Conservation (phyloP, 2,888 invertebrate genomes). For the Eupithecia subfuscata region DNA sequence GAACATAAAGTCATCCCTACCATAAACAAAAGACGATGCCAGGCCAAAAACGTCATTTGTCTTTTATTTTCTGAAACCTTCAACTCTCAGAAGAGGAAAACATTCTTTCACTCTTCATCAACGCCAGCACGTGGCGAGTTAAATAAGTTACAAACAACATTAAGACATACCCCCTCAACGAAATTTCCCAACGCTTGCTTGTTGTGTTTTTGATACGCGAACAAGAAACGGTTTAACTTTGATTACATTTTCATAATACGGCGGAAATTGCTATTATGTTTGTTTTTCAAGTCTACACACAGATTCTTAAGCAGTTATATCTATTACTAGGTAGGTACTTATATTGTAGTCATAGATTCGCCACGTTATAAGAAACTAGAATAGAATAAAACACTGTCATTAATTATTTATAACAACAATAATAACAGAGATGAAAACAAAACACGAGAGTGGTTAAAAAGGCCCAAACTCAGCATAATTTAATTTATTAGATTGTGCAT, state of each 20-base stretch:
- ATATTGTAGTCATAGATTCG: background rate
- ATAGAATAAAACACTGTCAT: background rate
- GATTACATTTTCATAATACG: constrained; percentile 27
- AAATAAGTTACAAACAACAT: constrained; percentile 4
- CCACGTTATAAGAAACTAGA: background rate
- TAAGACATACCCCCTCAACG: constrained; percentile 46
- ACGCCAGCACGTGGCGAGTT: background rate
- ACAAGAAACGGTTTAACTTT: constrained; percentile 33
- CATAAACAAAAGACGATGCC: no score
- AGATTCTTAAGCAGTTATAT: background rate
- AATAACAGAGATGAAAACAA: background rate
- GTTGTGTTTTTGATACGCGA: constrained; percentile 42
- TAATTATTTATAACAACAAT: background rate
- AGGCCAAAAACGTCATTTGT: background rate
- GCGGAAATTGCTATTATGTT: constrained; percentile 16
- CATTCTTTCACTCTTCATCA: background rate
- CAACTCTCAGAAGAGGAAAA: background rate
- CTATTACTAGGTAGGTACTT: background rate
- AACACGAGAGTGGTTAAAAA: background rate
- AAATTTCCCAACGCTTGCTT: constrained; percentile 48
- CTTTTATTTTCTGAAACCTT: background rate
- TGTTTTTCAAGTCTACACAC: background rate
- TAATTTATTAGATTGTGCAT: no score
- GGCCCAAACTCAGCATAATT: no score
- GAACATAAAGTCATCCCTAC: no score